phyloP scores from a whole-genome alignment of 23 tunicate genomes.

The Oikopleura albicans region DNA sequence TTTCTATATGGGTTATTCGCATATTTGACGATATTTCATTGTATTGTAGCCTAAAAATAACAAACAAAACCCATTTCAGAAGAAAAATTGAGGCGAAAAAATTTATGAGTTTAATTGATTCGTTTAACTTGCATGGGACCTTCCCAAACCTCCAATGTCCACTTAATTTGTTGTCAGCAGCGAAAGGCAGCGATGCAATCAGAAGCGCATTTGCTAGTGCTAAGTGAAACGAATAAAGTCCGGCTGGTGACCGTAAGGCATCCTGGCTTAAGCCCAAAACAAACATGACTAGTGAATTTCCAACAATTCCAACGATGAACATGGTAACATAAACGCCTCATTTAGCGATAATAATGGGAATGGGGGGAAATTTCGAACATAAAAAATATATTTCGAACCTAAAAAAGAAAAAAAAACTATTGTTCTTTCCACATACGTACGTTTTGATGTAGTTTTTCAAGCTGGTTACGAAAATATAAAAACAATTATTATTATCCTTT shows the following conservation, averaged over 20 bases:
- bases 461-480: no score
- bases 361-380: no score
- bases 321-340: background rate
- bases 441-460: no score
- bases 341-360: no score
- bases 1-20: no score
- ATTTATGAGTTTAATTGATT: background rate
- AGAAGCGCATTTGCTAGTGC: background rate
- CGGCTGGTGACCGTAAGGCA: background rate
- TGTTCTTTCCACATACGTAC: no score
- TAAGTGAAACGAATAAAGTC: constrained; percentile 5
- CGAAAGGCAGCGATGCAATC: background rate
- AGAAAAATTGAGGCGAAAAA: constrained; percentile 8
- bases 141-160: background rate
- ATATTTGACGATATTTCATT: no score
- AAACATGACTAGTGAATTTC: background rate
- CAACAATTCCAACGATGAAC: background rate
- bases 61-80: no score
- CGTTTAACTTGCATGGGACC: background rate
- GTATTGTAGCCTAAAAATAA: no score
- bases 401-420: no score
- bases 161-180: background rate
- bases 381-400: no score
- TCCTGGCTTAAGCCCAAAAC: background rate
- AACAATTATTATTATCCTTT: no score